phyloP scores from a whole-genome alignment of 23 tunicate genomes.

The Styela plicata region DNA sequence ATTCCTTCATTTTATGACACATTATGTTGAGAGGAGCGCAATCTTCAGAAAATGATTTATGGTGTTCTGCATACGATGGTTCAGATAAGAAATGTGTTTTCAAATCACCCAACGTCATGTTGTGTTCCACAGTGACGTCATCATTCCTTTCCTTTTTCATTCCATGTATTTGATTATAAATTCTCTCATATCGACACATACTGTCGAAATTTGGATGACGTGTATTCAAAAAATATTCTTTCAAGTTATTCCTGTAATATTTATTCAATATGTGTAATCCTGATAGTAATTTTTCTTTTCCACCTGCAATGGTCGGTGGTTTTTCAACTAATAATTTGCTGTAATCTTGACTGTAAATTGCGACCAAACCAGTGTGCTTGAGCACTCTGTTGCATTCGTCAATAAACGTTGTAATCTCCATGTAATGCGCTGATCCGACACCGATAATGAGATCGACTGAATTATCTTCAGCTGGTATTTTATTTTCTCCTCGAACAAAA shows the following conservation, averaged over 20 bases:
- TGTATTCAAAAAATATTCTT: no score
- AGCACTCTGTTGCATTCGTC: background rate
- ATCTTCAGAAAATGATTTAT: background rate
- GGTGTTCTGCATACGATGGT: background rate
- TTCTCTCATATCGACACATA: background rate
- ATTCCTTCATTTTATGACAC: background rate
- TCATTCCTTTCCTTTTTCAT: background rate
- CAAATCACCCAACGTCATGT: background rate
- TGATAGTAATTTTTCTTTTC: background rate
- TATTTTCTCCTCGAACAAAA: slow-evolving; percentile 3
- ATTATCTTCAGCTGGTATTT: background rate
- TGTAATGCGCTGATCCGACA: background rate
- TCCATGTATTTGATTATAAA: background rate
- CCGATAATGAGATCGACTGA: background rate
- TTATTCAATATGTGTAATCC: background rate
- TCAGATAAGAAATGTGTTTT: background rate
- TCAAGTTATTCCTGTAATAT: background rate
- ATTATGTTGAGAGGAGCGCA: background rate
- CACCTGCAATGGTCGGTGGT: background rate
- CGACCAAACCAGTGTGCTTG: background rate
- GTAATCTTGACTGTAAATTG: background rate
- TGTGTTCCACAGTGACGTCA: background rate
- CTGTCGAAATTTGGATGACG: background rate
- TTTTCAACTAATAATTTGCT: background rate
- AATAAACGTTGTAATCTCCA: background rate